Base-by-base conservation (phyloP, 2,797 vertebrate genomes). In the Siniperca undulata region DNA sequence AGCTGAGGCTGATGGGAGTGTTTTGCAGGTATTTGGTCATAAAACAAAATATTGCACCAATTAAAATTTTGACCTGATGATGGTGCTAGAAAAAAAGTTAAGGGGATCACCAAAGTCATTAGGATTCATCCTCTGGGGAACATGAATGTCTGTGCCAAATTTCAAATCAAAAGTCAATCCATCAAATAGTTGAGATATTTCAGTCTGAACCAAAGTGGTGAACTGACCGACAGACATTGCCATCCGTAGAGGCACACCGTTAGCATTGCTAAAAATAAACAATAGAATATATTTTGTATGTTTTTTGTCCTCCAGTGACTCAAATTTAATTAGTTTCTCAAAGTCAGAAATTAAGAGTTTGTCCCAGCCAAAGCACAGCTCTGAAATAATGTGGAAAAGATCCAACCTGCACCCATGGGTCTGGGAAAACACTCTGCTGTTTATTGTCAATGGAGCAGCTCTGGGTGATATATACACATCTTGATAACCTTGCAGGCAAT, bases 391-490 rank as follows among this genome's bases (percentile, higher is more conserved):
- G 17, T 53, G 24, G 55, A 80, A 59, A 34, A 34, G 16, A 62
- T 69, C 56, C 58, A 70, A 36, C 34, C 50, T 34, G 59, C 42
- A 36, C 44, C n/a, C 61, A n/a, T n/a, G 27, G 27, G 34, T 61
- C 46, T 52, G 42, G 42, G 30, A 80, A 69, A 46, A 62, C 0
- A 68, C 50, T 70, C 7, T 34, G 36, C 13, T 66, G 17, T 48
- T 61, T 69, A 61, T 60, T 60, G 42, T 36, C 70, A 72, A 3
- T 46, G 17, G 19, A 12, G 30, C 70, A 50, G 59, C 30, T 58
- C n/a, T 50, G 42, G n/a, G n/a, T 70, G 55, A 20, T 16, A 36
- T 5, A 24, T 5, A 52, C 16, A 48, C 30, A 59, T 44, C 36
- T 16, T 34, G 36, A 61, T 48, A 62, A 30, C 38, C 34, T 69